Base-by-base conservation (phyloP, 1,140 invertebrate genomes). In the Ephestia elutella region DNA sequence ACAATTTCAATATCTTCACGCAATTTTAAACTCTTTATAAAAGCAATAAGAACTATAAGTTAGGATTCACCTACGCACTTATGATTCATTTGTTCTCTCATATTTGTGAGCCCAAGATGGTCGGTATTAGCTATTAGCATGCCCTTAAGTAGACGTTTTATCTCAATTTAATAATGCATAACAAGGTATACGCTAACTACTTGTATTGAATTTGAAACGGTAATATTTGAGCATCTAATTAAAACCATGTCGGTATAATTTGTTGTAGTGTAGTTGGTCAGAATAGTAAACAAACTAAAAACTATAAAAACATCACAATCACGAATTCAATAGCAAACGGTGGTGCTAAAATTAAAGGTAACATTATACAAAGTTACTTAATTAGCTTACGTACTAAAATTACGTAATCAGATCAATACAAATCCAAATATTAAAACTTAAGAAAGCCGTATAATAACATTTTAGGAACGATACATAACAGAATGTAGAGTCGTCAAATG, bases 81-180 rank as follows among this genome's bases (percentile, higher is more conserved):
- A 73, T 80, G 78, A 80, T 73, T 80, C 78, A 80, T 68, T 63
- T 21, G 50, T 53, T 20, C 58, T 20, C 58, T 66, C 62, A 74
- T 69, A 53, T 21, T 25, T 67, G 65, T 68, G 63, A 32, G 49
- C 75, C 78, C 59, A 66, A 77, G 69, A 73, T 62, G 78, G 75
- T 56, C 54, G 57, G 74, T 73, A 78, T 78, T 81, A 78, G 62
- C 75, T 75, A 81, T 81, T 81, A 78, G 68, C 69, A 77, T 78
- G 73, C 78, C 75, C 78, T 78, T 77, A 70, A 70, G 20, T 21
- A 8, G 50, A 7, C 2, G 19, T n/a, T 53, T 20, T 53, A 21
- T 53, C 20, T 53, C 38, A 53, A 53, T 53, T 25, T 21, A 53
- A 53, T 15, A 53, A 53, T n/a, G 21, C 50, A 13, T 25, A 25